Conservation (phyloP, 2,797 vertebrate genomes). For the Molossus alvarezi region DNA sequence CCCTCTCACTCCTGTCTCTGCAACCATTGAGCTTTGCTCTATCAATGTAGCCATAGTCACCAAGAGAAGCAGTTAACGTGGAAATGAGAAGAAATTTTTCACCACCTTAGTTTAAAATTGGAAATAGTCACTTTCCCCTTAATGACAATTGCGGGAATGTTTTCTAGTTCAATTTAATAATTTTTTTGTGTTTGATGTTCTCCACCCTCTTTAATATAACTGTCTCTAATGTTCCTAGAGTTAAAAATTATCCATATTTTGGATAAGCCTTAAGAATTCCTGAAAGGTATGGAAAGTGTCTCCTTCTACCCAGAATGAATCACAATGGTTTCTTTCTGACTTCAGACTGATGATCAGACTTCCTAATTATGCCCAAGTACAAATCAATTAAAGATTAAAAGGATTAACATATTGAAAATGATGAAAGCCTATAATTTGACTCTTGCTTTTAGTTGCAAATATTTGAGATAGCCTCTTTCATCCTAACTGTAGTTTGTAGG, state of each 20-base stretch:
- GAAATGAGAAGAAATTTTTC: conserved; percentile 18
- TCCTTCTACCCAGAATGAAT: neutral
- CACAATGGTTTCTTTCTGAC: conserved; percentile 3
- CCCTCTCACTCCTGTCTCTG: neutral
- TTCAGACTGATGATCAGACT: neutral
- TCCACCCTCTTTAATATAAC: neutral
- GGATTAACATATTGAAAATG: conserved; percentile 24
- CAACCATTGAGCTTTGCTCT: neutral
- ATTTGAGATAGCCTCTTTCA: conserved; percentile 2
- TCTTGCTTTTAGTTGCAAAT: conserved; percentile 12
- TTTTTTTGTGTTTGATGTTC: neutral
- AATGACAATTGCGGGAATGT: neutral
- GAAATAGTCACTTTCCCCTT: neutral
- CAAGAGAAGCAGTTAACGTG: conserved; percentile 1
- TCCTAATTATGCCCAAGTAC: neutral
- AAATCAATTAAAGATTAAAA: conserved; percentile 26
- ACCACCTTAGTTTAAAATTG: neutral
- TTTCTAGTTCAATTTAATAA: conserved; percentile 6
- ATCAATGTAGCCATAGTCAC: neutral
- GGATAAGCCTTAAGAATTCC: neutral
- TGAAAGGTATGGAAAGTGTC: neutral
- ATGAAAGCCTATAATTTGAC: neutral
- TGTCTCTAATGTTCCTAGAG: neutral
- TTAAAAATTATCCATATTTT: conserved; percentile 40
- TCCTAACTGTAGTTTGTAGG: neutral